A percentile compares a stretch with the other conserved stretches of the same genome.
phyloP scores from a whole-genome alignment of 2,797 vertebrate species.

The Sarcoramphus papa region DNA sequence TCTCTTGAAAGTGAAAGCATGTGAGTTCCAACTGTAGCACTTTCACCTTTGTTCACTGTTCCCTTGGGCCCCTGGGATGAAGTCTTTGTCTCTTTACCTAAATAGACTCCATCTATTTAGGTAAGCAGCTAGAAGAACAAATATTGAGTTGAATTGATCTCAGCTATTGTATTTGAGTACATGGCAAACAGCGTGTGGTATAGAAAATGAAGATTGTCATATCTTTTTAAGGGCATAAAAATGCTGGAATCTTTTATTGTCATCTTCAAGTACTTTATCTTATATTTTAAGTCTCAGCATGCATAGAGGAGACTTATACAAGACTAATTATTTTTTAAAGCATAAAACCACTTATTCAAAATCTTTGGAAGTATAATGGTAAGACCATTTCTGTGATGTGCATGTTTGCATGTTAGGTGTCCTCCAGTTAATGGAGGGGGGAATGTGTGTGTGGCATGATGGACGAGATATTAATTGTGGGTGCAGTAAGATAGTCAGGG shows the following conservation, averaged over 20 bases:
- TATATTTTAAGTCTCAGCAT: neutral
- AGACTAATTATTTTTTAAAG: neutral
- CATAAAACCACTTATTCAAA: neutral
- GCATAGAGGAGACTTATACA: neutral
- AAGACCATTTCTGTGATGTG: neutral
- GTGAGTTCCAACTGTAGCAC: neutral
- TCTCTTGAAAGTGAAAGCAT: neutral
- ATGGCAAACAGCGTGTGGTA: rapidly evolving
- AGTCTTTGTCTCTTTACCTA: neutral
- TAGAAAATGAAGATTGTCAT: neutral
- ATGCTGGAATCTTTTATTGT: neutral
- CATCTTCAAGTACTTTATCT: neutral
- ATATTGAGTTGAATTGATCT: neutral
- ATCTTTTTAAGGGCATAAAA: neutral
- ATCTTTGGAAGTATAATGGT: neutral
- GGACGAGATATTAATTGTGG: neutral
- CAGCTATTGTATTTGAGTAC: neutral
- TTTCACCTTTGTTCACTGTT: neutral
- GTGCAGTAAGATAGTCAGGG: neutral
- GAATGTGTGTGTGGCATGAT: neutral
- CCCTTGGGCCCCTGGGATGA: neutral
- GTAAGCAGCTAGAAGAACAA: neutral
- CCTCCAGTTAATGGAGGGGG: neutral
- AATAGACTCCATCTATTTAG: neutral
- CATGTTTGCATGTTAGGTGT: neutral